phyloP scores from a whole-genome alignment of 1,140 invertebrate genomes.

The Stegodyphus mimosarum region DNA sequence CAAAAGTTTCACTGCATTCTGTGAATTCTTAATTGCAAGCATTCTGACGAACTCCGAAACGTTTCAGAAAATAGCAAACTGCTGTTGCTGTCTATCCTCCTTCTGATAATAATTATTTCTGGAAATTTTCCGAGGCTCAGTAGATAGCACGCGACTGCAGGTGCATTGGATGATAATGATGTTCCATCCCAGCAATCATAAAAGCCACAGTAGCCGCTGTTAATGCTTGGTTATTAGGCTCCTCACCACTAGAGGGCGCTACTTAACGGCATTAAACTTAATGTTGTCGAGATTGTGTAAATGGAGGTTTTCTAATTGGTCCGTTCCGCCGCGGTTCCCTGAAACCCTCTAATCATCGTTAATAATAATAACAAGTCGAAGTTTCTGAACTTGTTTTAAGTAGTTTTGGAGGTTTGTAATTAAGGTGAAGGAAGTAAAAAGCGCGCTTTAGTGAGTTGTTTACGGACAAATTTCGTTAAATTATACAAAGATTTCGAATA shows the following conservation, averaged over 20 bases:
- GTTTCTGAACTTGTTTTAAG: conserved; percentile 36
- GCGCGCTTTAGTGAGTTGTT: too few species aligned
- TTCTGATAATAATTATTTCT: conserved; percentile 39
- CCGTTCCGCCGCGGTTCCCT: conserved; percentile 16
- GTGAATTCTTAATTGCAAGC: too few species aligned
- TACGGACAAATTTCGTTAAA: too few species aligned
- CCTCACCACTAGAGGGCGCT: conserved; percentile 40
- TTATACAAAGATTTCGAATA: too few species aligned
- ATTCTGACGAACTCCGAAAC: too few species aligned
- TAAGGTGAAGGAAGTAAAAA: conserved; percentile 1
- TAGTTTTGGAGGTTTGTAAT: conserved; percentile 26
- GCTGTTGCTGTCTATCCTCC: background rate
- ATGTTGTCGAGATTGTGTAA: conserved; percentile 44
- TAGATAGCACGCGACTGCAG: conserved; percentile 24
- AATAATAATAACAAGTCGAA: conserved; percentile 48
- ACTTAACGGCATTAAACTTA: conserved; percentile 49
- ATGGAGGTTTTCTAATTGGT: conserved; percentile 46
- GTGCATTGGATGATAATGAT: conserved; percentile 52
- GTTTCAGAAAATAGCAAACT: too few species aligned
- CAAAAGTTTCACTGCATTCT: too few species aligned
- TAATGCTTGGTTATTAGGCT: conserved; percentile 42
- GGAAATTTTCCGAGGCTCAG: conserved; percentile 26
- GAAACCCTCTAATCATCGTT: conserved; percentile 47
- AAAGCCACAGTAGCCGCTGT: conserved; percentile 46
- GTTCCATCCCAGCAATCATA: conserved; percentile 32